Conservation (phyloP, 1,140 invertebrate genomes). For the Vollenhovia emeryi region DNA sequence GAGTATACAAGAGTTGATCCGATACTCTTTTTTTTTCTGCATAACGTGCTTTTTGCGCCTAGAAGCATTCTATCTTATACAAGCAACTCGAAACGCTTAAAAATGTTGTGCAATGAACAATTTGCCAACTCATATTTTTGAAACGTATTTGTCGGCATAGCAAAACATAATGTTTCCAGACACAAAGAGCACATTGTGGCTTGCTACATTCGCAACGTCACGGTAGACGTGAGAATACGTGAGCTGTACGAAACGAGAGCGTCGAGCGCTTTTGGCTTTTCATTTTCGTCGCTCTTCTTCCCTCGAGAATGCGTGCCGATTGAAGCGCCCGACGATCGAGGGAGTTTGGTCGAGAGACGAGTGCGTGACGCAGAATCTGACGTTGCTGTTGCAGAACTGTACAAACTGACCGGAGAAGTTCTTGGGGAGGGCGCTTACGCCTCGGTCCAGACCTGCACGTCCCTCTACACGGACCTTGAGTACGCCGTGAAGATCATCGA, state of each 20-base stretch:
- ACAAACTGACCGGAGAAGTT: slow-evolving; percentile 97
- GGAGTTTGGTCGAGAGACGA: not conserved
- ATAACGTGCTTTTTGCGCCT: too few relatives aligned
- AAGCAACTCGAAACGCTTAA: too few relatives aligned
- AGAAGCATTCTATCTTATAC: too few relatives aligned
- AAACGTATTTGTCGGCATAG: too few relatives aligned
- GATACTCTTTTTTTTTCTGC: too few relatives aligned
- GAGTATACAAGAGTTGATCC: too few relatives aligned
- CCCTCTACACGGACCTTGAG: slow-evolving; percentile 95
- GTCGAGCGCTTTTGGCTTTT: not conserved
- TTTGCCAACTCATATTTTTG: too few relatives aligned
- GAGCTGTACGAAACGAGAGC: not conserved
- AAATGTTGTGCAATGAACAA: too few relatives aligned
- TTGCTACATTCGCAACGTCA: not conserved
- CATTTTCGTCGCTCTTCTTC: not conserved
- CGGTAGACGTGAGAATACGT: not conserved
- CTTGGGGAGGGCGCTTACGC: slow-evolving; percentile 98
- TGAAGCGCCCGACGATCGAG: not conserved
- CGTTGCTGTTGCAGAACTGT: slow-evolving; percentile 91
- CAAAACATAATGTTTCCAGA: too few relatives aligned
- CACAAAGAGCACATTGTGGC: not conserved
- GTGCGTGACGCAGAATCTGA: slow-evolving; percentile 25
- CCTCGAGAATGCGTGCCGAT: not conserved
- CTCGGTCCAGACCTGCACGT: slow-evolving; percentile 96
- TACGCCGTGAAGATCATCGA: slow-evolving; percentile 99